These are phyloP conservation scores for Lycopodina hypogea DNA, from an alignment of 37 sponge, comb jelly and placozoan genomes.

Conservation along the genomic window DNA sequence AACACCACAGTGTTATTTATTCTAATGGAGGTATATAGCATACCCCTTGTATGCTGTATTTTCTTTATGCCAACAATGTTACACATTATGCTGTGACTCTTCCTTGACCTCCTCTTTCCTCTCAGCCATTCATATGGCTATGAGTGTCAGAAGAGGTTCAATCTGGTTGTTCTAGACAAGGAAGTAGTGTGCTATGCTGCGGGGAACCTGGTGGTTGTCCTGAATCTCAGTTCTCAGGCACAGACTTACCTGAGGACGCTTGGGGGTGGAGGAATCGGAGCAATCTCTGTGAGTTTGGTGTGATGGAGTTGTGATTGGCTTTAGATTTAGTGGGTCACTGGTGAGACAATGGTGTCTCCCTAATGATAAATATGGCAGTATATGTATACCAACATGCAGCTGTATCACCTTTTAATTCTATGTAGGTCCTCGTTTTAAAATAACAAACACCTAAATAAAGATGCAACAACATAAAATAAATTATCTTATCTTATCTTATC, in stretches of 20 bases:
- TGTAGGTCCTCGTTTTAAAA: too few species aligned
- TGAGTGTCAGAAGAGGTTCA: constrained; percentile 89
- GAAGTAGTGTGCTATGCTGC: constrained; percentile 76
- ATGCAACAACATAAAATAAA: too few species aligned
- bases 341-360: background rate
- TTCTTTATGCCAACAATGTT: too few species aligned
- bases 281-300: constrained; percentile 80
- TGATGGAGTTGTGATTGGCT: background rate
- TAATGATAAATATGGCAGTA: background rate
- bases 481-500: too few species aligned
- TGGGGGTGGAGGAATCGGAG: constrained; percentile 91
- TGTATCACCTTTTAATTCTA: too few species aligned
- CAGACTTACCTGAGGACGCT: constrained; percentile 76
- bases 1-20: too few species aligned
- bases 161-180: constrained; percentile 78
- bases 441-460: too few species aligned
- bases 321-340: background rate
- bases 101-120: background rate
- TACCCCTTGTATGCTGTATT: too few species aligned
- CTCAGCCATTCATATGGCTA: constrained; percentile 93
- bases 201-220: constrained; percentile 85
- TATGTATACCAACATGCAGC: background rate
- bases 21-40: too few species aligned
- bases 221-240: constrained; percentile 62
- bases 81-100: too few species aligned